A percentile compares a stretch with the other conserved stretches of the same genome.
phyloP scores from a whole-genome alignment of 1,140 invertebrate genomes.

The Penaeus indicus region DNA sequence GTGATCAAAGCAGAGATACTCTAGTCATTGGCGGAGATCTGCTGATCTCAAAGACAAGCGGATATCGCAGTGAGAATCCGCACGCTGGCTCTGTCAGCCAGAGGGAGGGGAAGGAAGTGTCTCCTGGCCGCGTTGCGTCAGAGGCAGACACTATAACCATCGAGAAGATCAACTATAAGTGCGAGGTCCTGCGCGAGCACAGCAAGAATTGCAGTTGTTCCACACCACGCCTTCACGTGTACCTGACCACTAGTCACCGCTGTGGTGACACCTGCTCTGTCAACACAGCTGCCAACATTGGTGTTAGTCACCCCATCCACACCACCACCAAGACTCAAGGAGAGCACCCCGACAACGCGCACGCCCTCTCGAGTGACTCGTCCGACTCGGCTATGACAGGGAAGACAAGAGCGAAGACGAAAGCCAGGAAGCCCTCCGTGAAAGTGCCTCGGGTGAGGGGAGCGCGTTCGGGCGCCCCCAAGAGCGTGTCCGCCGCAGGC shows the following conservation, averaged over 20 bases:
- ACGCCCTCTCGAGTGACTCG: neutral
- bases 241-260: constrained; percentile 35
- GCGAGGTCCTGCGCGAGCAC: constrained; percentile 45
- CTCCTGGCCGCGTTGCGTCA: neutral
- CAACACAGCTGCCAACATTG: neutral
- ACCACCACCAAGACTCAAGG: neutral
- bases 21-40: constrained; percentile 45
- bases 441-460: neutral
- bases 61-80: neutral
- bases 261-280: constrained; percentile 28
- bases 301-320: neutral
- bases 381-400: constrained; percentile 27
- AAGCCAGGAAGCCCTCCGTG: neutral
- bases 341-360: neutral
- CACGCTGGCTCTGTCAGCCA: neutral
- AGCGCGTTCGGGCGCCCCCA: neutral
- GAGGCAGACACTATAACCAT: constrained; percentile 31
- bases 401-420: constrained; percentile 26
- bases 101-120: neutral
- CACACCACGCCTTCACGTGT: constrained; percentile 58
- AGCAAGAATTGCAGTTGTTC: constrained; percentile 43
- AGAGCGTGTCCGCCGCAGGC: neutral
- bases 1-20: constrained; percentile 31
- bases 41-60: constrained; percentile 32
- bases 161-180: constrained; percentile 53